Evolutionary conservation across 2,113 vertebrate species (phyloP).

Genomic region (Struthio camelus): DNA sequence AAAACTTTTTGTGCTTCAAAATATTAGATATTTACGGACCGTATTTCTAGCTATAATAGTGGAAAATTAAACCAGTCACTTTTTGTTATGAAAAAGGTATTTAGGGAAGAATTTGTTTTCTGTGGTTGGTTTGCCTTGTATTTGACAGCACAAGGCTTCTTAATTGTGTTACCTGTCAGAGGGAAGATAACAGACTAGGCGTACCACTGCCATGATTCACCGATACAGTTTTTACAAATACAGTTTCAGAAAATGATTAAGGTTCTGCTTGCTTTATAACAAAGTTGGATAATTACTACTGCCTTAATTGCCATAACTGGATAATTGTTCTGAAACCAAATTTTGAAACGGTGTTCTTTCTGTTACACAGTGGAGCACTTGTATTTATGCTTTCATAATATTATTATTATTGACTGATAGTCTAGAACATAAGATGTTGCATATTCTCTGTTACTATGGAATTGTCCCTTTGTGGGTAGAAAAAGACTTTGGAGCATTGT

Average conservation of each 20-base stretch:
- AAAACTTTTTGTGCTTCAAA: neutral
- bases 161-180: neutral
- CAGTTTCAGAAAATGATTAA: neutral
- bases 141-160: neutral
- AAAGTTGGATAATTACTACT: neutral
- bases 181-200: neutral
- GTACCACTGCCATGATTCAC: neutral
- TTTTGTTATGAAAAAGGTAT: neutral
- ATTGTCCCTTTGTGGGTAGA: neutral
- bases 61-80: neutral
- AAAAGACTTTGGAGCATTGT: neutral
- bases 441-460: neutral
- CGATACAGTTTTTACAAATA: neutral
- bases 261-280: neutral
- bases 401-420: neutral
- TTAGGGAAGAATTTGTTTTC: neutral
- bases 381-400: neutral
- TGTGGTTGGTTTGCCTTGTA: neutral
- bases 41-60: neutral
- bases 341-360: neutral
- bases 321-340: neutral
- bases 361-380: neutral
- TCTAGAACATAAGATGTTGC: neutral
- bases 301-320: neutral
- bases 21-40: neutral